Percentiles rank a stretch among this genome's conserved stretches.
Evolutionary conservation across 92 coral and sea anemone species (phyloP).

Genomic region (Palythoa grandiflora): DNA sequence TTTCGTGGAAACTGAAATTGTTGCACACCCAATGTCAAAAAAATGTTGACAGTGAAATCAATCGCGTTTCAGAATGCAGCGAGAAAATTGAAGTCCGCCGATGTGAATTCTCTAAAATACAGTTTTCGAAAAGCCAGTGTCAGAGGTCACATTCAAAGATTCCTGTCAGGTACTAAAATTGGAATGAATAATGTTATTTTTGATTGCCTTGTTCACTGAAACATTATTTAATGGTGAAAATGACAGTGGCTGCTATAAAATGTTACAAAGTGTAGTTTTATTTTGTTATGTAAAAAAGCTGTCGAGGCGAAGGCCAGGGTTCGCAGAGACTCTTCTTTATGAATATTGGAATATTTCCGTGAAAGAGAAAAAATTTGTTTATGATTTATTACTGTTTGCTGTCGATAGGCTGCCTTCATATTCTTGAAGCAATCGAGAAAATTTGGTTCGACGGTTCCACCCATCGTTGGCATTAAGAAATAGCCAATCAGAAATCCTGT

Average conservation of each 20-base stretch:
- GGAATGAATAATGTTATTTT: no score
- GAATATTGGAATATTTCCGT: slow-evolving; percentile 39
- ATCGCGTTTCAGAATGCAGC: slow-evolving; percentile 33
- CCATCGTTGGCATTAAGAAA: no score
- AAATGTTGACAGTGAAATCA: slow-evolving; percentile 21
- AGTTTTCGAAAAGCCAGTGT: slow-evolving; percentile 33
- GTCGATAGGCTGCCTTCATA: no score
- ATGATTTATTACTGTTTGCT: slow-evolving; percentile 18
- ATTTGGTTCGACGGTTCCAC: no score
- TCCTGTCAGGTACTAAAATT: slow-evolving; percentile 23
- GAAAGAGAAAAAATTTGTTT: slow-evolving; percentile 39
- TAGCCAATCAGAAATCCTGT: no score
- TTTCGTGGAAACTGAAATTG: slow-evolving; percentile 32
- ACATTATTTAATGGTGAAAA: no score
- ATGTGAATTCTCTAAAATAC: slow-evolving; percentile 26
- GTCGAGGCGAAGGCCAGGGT: slow-evolving; percentile 28
- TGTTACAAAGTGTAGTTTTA: slow-evolving; percentile 19
- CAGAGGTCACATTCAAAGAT: slow-evolving; percentile 41
- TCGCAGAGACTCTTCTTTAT: slow-evolving; percentile 35
- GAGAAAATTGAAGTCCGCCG: slow-evolving; percentile 40
- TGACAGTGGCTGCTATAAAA: no score
- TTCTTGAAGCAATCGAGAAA: no score
- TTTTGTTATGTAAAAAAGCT: slow-evolving; percentile 27
- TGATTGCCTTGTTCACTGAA: no score
- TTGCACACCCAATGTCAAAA: slow-evolving; percentile 34